Conservation (phyloP, 2,113 vertebrate genomes). For the Pardalotus punctatus region DNA sequence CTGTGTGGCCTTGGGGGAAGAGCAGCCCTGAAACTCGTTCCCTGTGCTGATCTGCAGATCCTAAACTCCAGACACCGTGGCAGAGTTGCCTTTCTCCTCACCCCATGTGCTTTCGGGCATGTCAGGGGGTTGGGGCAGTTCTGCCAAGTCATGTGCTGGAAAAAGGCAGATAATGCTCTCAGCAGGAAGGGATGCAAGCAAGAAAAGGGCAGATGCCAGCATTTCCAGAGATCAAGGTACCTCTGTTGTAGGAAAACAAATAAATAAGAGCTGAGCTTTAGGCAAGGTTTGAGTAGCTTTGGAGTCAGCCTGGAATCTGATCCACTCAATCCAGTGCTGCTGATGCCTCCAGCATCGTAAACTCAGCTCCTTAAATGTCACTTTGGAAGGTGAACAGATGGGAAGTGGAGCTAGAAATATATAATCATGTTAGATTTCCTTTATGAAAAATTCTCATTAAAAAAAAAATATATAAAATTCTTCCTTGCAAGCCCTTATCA, state of each 20-base stretch:
- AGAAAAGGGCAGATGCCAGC: constrained; percentile 31
- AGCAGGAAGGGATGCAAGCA: neutral
- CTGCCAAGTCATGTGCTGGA: neutral
- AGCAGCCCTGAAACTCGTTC: neutral
- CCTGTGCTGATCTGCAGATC: neutral
- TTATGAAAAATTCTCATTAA: neutral
- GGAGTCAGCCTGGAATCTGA: constrained; percentile 44
- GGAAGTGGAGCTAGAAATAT: constrained; percentile 21
- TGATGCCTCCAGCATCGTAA: constrained; percentile 33
- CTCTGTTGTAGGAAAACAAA: constrained; percentile 27
- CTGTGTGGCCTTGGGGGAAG: neutral
- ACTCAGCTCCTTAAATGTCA: constrained; percentile 14
- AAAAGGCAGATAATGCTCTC: neutral
- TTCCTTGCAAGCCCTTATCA: neutral
- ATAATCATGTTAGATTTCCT: neutral
- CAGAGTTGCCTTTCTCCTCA: neutral
- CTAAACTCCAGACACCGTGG: neutral
- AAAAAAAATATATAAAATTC: neutral
- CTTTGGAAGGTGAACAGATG: constrained; percentile 38
- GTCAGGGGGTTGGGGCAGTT: neutral
- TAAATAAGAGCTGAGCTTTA: constrained; percentile 39
- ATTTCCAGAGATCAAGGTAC: constrained; percentile 10
- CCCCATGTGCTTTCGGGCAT: neutral
- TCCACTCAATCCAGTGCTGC: constrained; percentile 43
- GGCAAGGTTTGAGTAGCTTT: constrained; percentile 31